Evolutionary conservation across 2,888 invertebrate species (phyloP), one percentile per base, ranked within the genome.

Genomic region (Alloplasta piceator): DNA sequence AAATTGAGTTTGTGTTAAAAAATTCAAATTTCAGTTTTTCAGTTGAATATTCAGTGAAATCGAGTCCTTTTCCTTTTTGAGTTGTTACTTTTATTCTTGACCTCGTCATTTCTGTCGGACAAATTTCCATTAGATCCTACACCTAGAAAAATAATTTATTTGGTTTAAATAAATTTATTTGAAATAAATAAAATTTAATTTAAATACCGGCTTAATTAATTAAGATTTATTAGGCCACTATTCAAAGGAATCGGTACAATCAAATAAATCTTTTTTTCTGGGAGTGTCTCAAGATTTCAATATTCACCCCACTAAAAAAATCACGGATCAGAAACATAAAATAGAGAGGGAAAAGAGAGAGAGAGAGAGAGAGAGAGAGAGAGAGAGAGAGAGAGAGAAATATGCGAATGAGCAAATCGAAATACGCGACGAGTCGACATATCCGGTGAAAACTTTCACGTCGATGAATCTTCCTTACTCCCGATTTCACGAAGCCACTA

Each of bases 61-160:
- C 36, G 9, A n/a, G 4, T 56, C 10, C 12, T 16, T 38, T 63
- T 52, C 43, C 14, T 46, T 36, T 61, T 50, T 50, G 61, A 26
- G 70, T 70, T 46, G 50, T 50, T 60, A 58, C 26, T 60, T 71
- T 71, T 26, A 60, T 58, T 12, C 52, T 43, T 41, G 70, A 43
- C 43, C 60, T 12, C 61, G 38, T 73, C 60, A 60, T 43, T 78
- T 72, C 14, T 66, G 46, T 58, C 70, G 5, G 39, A 67, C 50
- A 41, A 80, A 74, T 76, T 80, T 82, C 73, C 78, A 82, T 82
- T 80, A 74, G 70, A 80, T 74, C 50, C n/a, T n/a, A n/a, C n/a
- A n/a, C n/a, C n/a, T n/a, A n/a, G n/a, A n/a, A n/a, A n/a, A n/a
- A n/a, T n/a, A n/a, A n/a, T n/a, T n/a, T n/a, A n/a, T n/a, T n/a